Base-by-base conservation (phyloP, 1,140 invertebrate genomes). In the Pemphigus obesinymphae region DNA sequence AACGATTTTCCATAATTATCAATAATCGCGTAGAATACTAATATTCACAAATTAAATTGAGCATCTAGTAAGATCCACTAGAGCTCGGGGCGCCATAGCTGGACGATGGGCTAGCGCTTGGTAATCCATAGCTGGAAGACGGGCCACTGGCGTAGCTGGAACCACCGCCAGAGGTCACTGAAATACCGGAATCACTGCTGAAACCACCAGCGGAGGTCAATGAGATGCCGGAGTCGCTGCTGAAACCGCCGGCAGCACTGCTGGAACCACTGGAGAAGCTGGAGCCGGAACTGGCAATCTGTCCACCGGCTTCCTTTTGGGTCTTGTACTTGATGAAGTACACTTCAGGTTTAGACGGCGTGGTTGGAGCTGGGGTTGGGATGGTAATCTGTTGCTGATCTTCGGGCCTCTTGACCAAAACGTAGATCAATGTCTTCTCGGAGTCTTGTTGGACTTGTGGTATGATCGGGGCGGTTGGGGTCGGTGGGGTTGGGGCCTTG, bases 361-460 rank as follows among this genome's bases (percentile, higher is more conserved):
- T 92, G 58, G 93, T 94, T 8, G 93, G 93, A 1, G 91, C 90
- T 37, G 91, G 88, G 13, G 92, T 92, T 15, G 93, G 92, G 82
- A 95, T 90, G 84, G 88, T 89, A 87, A 95, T 91, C 85, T 94
- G 92, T 84, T 92, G 92, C 80, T 91, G 91, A 73, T 94, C 92
- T 86, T 95, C 92, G 84, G 92, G 93, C 87, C 92, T 93, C 91
- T 95, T 95, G 82, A 95, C 93, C 87, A 95, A 87, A 37, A 96
- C 94, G 88, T 96, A 96, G 84, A 96, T 94, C 82, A 95, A 89
- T n/a, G 94, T 96, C 89, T 95, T 96, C 87, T 95, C 92, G 88
- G 94, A 92, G 86, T 93, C 93, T 87, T 94, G 93, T 84, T 92
- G 91, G 48, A 93, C 87, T 29, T 87, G 87, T 23, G 92, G 92